Percentiles rank a stretch among this genome's conserved stretches.
Conservation (phyloP, 2,797 vertebrate genomes). For the Oreonectes daqikongensis region DNA sequence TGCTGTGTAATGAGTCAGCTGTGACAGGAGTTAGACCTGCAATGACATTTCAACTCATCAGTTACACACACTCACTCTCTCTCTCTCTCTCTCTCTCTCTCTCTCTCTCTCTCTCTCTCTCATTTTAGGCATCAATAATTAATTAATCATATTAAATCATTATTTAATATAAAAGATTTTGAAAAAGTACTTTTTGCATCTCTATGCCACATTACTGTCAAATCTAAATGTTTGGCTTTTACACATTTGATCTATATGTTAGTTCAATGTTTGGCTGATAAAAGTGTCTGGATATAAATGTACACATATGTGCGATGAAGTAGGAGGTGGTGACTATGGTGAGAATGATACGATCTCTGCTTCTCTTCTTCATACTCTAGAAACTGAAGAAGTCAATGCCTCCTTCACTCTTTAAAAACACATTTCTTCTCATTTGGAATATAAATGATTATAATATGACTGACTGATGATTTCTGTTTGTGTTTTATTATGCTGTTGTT, state of each 20-base stretch:
- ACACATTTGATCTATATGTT: constrained; percentile 38
- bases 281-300: constrained; percentile 57
- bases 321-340: constrained; percentile 62
- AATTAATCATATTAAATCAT: no score
- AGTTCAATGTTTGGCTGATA: constrained; percentile 46
- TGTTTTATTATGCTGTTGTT: no score
- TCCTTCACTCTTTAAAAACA: constrained; percentile 28
- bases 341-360: constrained; percentile 56
- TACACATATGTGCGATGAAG: constrained; percentile 62
- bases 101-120: no score
- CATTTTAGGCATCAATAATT: no score
- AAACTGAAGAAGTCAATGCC: constrained; percentile 49
- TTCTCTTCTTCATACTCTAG: constrained; percentile 54
- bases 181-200: no score
- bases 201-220: not conserved
- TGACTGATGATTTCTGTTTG: no score
- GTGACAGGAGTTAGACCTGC: constrained; percentile 18
- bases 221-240: constrained; percentile 40
- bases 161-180: no score
- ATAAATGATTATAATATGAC: no score
- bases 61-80: not conserved
- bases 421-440: no score
- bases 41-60: constrained; percentile 12
- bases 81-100: no score
- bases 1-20: constrained; percentile 33